Evolutionary conservation across 2,888 invertebrate species (phyloP).

Genomic region (Macrophya alboannulata): DNA sequence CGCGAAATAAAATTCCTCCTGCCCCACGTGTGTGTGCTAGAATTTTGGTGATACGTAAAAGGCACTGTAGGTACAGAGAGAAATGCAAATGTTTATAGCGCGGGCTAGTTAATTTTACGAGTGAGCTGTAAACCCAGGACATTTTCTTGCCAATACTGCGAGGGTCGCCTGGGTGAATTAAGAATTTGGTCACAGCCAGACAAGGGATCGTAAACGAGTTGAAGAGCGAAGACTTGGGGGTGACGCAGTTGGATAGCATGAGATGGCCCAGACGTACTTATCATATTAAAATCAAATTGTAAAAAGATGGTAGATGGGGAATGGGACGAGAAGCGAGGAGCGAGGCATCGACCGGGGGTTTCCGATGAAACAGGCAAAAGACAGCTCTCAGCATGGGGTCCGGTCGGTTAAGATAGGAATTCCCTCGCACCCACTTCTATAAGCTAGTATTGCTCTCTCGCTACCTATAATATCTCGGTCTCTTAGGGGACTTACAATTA

Average conservation of each 20-base stretch:
- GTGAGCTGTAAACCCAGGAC: constrained; percentile 35
- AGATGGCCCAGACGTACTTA: constrained; percentile 43
- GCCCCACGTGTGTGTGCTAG: neutral
- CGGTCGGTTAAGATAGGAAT: constrained; percentile 26
- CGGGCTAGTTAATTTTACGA: constrained; percentile 35
- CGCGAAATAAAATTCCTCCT: neutral
- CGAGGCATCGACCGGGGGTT: constrained; percentile 32
- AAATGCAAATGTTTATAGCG: constrained; percentile 46
- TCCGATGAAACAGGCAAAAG: constrained; percentile 43
- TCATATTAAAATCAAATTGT: constrained; percentile 50
- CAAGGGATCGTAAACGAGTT: constrained; percentile 11
- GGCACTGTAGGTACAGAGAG: constrained; percentile 8
- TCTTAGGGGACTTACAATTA: constrained; percentile 37
- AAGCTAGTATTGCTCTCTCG: constrained; percentile 3
- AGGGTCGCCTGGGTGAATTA: neutral
- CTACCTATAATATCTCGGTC: constrained; percentile 1
- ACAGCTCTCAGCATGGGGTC: constrained; percentile 46
- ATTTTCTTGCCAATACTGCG: constrained; percentile 5
- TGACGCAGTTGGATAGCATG: constrained; percentile 29
- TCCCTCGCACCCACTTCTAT: neutral
- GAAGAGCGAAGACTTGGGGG: constrained; percentile 22
- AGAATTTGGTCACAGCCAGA: constrained; percentile 18
- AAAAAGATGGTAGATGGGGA: constrained; percentile 23
- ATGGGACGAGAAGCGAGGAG: neutral
- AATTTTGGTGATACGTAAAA: constrained; percentile 21